A percentile compares a stretch with the other conserved stretches of the same genome.
These are phyloP conservation scores for Meiosimyza platycephala DNA, from an alignment of 2,888 invertebrate species.

Conservation along the genomic window DNA sequence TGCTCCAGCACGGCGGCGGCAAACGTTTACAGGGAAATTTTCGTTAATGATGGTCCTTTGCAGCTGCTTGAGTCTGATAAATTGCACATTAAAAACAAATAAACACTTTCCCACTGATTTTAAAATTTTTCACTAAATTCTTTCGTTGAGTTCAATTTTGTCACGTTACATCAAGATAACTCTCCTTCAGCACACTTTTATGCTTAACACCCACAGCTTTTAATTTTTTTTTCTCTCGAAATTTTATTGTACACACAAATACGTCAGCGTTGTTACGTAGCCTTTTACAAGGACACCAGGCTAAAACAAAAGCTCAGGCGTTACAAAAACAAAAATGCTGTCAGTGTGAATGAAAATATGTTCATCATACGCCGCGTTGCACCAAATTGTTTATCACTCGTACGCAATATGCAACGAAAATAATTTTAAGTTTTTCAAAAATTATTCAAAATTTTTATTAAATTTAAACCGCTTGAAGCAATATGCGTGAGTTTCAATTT, in stretches of 20 bases:
- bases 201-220: no score
- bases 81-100: no score
- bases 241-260: background rate
- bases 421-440: background rate
- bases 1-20: conserved; percentile 63
- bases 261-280: conserved; percentile 33
- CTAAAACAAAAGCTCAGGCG: no score
- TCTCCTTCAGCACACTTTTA: no score
- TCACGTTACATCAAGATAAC: no score
- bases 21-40: no score
- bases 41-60: no score
- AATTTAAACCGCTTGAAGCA: no score
- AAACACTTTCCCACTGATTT: no score
- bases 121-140: no score
- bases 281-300: background rate
- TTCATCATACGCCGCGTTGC: conserved; percentile 33
- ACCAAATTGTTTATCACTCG: conserved; percentile 1
- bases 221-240: background rate
- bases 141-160: no score
- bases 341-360: background rate
- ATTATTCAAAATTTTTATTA: background rate
- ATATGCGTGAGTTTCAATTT: background rate
- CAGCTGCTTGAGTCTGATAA: no score
- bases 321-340: background rate
- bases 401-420: background rate